Conservation (phyloP, 2,113 vertebrate genomes). For the Oplegnathus fasciatus region DNA sequence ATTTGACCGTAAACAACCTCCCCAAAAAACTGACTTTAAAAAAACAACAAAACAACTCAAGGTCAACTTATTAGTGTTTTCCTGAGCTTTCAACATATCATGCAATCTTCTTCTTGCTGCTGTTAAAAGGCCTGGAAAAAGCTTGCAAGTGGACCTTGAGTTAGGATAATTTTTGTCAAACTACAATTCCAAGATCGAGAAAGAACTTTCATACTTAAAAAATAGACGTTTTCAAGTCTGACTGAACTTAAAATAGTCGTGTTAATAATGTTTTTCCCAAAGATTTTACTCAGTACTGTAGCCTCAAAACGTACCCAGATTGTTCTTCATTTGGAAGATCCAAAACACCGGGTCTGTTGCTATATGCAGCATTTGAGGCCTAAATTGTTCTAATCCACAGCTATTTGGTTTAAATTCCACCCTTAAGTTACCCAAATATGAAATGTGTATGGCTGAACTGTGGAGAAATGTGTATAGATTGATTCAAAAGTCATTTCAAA, state of each 20-base stretch:
- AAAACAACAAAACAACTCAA: background rate
- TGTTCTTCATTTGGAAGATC: background rate
- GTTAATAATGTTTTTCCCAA: background rate
- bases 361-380: background rate
- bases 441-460: background rate
- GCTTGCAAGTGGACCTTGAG: background rate
- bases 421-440: rapidly evolving
- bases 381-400: background rate
- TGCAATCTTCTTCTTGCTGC: background rate
- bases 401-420: background rate
- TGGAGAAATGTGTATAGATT: background rate
- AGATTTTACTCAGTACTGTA: background rate
- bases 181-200: background rate
- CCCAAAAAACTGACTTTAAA: background rate
- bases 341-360: background rate
- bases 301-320: background rate
- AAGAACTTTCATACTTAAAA: background rate
- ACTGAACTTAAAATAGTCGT: background rate
- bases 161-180: background rate
- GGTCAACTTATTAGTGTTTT: background rate
- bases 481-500: background rate
- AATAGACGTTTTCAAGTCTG: too few relatives aligned
- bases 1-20: background rate
- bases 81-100: background rate
- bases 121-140: background rate